Base-by-base conservation (phyloP, 37 sponge, comb jelly and placozoan genomes). In the Dysidea cf. avara region DNA sequence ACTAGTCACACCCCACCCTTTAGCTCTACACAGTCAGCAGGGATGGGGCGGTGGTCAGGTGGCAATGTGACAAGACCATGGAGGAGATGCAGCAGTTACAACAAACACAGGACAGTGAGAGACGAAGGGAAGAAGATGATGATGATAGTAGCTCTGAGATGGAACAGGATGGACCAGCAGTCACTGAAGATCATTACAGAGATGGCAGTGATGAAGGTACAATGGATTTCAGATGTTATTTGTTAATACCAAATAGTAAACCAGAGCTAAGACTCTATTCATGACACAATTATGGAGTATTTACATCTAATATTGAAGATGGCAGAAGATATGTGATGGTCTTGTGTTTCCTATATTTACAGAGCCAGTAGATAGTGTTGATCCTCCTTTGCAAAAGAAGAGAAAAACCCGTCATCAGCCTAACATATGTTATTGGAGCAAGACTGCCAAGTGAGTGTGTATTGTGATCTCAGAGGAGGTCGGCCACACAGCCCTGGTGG, bases 21-120 rank as follows among this genome's bases (percentile, higher is more conserved):
- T 63, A 90, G 91, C 28, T 90, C 49, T 90, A 90, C 48, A 84
- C 86, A 54, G 82, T 90, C 22, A 80, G 85, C 28, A 90, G 80
- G 65, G 91, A 90, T 73, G 86, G 91, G 29, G 91, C 91, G 20
- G 18, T 90, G 53, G 70, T 76, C 26, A 78, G 84, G 24, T 90
- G 91, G 91, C 68, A 84, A 50, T 75, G 77, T 55, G 75, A 53
- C 43, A 35, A 39, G 25, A 56, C 59, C 7, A 29, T 81, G 7
- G 28, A 51, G 30, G 72, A 87, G 24, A 77, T 87, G 61, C 66
- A 75, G 50, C 29, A 7, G 40, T 32, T 12, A 9, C 46, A 9
- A 9, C 46, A 43, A 9, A 12, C 9, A 43, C 46, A 24, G 52
- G 64, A 28, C 5, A 36, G 43, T 0, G 40, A 34, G 20, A 38